Base-by-base conservation (phyloP, 2,113 vertebrate genomes). In the Aphelocoma coerulescens region DNA sequence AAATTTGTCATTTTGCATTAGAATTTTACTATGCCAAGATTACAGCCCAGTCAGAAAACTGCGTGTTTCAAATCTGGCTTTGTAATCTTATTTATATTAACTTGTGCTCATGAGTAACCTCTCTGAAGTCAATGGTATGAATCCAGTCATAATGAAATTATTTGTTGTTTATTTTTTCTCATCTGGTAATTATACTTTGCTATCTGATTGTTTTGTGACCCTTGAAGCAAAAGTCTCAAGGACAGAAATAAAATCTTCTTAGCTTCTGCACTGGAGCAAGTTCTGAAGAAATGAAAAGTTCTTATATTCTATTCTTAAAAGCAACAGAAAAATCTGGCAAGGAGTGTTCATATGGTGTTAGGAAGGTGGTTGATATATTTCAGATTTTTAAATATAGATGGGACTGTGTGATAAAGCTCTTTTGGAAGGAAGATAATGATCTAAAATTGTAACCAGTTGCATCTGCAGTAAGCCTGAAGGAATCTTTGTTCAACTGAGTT, bases 101-200 rank as follows among this genome's bases (percentile, higher is more conserved):
- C 51, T 93, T 74, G 68, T 84, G 30, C 52, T 87, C 48, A 30
- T 49, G 83, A 77, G 39, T 77, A 65, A 69, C 78, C 69, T 87
- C 41, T 62, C 77, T 85, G 52, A 87, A 96, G 81, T 59, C 88
- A 78, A 3, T 81, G 55, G 32, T 91, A 92, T 62, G 66, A 91
- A 81, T 93, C 81, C 43, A 74, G 24, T 69, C 73, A 73, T 94
- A 91, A 89, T 89, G 57, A 67, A 94, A 89, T 89, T 71, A 94
- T 74, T 84, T 48, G 28, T 67, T 89, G 85, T 93, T 95, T 94
- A 63, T 93, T 89, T 93, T 91, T 71, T 91, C 61, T 95, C 33
- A 54, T 66, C 74, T 94, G 83, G 65, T 89, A 91, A 93, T 78
- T 92, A 84, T 80, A 66, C 63, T 93, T 77, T 49, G 59, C 41